Conservation (phyloP, 2,888 invertebrate species). For the Diachrysia chrysitis region DNA sequence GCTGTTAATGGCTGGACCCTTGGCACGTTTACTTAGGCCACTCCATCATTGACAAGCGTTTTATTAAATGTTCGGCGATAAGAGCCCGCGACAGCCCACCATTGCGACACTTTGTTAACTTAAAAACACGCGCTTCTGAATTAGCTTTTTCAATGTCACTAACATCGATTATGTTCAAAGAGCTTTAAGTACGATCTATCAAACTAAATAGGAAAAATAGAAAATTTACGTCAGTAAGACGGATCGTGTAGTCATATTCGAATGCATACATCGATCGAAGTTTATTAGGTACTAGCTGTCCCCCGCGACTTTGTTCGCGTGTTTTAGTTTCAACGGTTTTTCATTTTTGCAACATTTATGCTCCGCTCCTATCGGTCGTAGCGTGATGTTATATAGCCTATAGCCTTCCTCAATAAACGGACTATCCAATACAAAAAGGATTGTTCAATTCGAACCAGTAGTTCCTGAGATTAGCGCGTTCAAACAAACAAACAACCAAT, state of each 20-base stretch:
- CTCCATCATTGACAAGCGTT: slow-evolving; percentile 83
- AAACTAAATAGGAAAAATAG: slow-evolving; percentile 26
- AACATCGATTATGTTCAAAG: slow-evolving; percentile 58
- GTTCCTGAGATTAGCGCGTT: too few relatives aligned
- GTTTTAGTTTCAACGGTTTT: too few relatives aligned
- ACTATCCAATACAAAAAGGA: too few relatives aligned
- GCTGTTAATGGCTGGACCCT: slow-evolving; percentile 80
- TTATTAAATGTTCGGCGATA: slow-evolving; percentile 82
- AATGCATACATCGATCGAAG: slow-evolving; percentile 22
- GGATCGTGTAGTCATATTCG: slow-evolving; percentile 10
- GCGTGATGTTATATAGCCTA: too few relatives aligned
- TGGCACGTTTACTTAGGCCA: slow-evolving; percentile 69
- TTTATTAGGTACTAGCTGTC: too few relatives aligned
- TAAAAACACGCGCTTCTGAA: slow-evolving; percentile 72
- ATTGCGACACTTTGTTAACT: slow-evolving; percentile 78
- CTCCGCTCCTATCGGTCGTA: too few relatives aligned
- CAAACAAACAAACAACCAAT: too few relatives aligned
- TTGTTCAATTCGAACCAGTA: too few relatives aligned
- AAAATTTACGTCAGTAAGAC: slow-evolving; percentile 21
- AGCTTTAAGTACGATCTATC: slow-evolving; percentile 40
- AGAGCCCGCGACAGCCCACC: slow-evolving; percentile 63
- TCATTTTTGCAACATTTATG: too few relatives aligned
- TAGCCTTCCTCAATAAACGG: too few relatives aligned
- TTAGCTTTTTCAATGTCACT: slow-evolving; percentile 60
- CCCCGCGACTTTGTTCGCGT: too few relatives aligned